Evolutionary conservation across 2,113 vertebrate genomes (phyloP).

Genomic region (Sturnira hondurensis): DNA sequence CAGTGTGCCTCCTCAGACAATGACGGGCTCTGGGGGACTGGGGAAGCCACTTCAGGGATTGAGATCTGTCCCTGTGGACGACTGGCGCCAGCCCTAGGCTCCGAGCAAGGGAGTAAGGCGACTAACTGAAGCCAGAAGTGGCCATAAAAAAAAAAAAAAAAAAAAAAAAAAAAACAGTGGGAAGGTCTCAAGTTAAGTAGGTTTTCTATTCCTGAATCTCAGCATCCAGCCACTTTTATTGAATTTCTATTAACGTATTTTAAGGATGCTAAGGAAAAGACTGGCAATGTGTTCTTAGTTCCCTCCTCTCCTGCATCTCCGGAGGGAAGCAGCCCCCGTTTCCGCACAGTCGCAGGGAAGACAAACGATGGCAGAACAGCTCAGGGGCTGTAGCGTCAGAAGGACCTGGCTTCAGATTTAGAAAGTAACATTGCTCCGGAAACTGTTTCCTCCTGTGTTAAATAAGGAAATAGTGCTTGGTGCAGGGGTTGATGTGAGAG

Average conservation of each 20-base stretch:
- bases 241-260: background rate
- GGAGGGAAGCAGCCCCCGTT: background rate
- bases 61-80: background rate
- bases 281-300: background rate
- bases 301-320: background rate
- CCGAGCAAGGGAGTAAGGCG: background rate
- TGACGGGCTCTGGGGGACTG: background rate
- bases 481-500: rapidly evolving
- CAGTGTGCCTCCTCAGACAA: background rate
- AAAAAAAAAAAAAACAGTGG: background rate
- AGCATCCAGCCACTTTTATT: background rate
- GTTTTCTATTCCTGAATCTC: background rate
- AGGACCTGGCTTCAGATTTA: background rate
- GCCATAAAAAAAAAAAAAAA: background rate
- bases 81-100: background rate
- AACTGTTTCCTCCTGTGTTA: background rate
- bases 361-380: background rate
- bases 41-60: background rate
- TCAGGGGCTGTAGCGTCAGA: rapidly evolving
- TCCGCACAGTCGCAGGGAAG: background rate
- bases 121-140: background rate
- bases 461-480: background rate
- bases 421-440: background rate
- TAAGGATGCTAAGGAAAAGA: background rate
- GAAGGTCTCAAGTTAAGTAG: background rate